Conservation (phyloP, 1,140 invertebrate genomes). For the Trichonephila clavipes region DNA sequence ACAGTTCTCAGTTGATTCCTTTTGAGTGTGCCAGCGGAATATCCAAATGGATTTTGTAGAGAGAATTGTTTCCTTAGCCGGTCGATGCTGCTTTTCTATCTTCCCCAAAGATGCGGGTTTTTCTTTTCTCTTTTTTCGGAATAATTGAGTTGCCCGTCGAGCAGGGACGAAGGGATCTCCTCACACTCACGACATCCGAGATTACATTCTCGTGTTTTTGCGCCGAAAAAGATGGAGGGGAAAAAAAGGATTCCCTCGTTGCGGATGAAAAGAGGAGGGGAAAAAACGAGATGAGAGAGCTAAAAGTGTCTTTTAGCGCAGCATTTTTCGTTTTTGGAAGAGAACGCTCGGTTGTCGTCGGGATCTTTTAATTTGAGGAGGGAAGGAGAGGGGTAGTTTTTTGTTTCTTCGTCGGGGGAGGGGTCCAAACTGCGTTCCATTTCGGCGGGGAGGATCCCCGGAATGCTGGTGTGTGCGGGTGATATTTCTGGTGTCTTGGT, state of each 20-base stretch:
- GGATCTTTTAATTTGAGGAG: not conserved
- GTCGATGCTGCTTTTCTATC: too few species aligned
- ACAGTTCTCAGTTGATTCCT: too few species aligned
- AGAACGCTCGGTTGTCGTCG: not conserved
- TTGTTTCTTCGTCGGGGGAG: not conserved
- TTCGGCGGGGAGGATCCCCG: not conserved
- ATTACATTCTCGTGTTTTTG: conserved; percentile 47
- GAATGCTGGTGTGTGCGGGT: not conserved
- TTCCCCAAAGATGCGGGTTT: too few species aligned
- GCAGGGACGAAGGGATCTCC: not conserved
- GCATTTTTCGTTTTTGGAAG: not conserved
- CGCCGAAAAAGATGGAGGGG: not conserved
- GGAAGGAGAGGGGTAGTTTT: not conserved
- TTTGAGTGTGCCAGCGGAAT: too few species aligned
- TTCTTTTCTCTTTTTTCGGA: too few species aligned
- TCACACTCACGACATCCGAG: not conserved
- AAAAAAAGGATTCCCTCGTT: not conserved
- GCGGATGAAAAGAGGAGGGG: not conserved
- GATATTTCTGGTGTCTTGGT: conserved; percentile 67
- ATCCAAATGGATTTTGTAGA: too few species aligned
- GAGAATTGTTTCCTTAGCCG: too few species aligned
- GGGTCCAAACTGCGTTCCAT: conserved; percentile 60
- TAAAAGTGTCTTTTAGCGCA: conserved; percentile 31
- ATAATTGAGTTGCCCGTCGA: not conserved
- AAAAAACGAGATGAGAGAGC: conserved; percentile 25